A percentile compares a stretch with the other conserved stretches of the same genome.
Conservation (phyloP, 2,888 invertebrate species). For the Terebella lapidaria region DNA sequence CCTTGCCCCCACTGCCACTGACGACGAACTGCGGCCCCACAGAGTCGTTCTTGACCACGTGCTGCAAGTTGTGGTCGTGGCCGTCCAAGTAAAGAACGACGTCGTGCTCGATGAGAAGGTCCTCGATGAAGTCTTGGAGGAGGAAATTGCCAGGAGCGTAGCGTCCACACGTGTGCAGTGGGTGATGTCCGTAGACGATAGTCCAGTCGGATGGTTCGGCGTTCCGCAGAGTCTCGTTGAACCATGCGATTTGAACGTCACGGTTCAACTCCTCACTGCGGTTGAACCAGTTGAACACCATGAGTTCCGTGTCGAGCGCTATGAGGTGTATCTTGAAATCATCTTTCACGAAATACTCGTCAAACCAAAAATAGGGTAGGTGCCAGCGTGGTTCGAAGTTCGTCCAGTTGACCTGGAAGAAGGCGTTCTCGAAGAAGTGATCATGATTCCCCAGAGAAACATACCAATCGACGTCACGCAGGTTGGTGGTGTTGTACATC, state of each 20-base stretch:
- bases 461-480: constrained; percentile 10
- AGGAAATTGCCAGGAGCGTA: constrained; percentile 5
- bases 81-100: constrained; percentile 12
- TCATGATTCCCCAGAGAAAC: constrained; percentile 18
- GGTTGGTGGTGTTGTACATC: background rate
- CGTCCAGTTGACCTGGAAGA: constrained; percentile 7
- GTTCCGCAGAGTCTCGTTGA: constrained; percentile 4
- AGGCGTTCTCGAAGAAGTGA: constrained; percentile 3
- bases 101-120: background rate
- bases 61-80: constrained; percentile 19
- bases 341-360: constrained; percentile 7
- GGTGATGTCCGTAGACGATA: constrained; percentile 15
- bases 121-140: background rate
- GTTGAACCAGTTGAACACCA: background rate
- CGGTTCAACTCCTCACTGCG: no score
- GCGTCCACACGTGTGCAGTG: constrained; percentile 2
- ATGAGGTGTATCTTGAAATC: constrained; percentile 2
- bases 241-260: constrained; percentile 11
- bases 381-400: constrained; percentile 8
- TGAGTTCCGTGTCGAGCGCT: background rate
- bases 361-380: no score
- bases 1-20: background rate
- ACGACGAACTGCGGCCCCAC: background rate
- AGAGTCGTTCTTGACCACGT: constrained; percentile 3
- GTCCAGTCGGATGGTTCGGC: constrained; percentile 4